Base-by-base conservation (phyloP, 2,797 vertebrate genomes). In the Chelon labrosus region DNA sequence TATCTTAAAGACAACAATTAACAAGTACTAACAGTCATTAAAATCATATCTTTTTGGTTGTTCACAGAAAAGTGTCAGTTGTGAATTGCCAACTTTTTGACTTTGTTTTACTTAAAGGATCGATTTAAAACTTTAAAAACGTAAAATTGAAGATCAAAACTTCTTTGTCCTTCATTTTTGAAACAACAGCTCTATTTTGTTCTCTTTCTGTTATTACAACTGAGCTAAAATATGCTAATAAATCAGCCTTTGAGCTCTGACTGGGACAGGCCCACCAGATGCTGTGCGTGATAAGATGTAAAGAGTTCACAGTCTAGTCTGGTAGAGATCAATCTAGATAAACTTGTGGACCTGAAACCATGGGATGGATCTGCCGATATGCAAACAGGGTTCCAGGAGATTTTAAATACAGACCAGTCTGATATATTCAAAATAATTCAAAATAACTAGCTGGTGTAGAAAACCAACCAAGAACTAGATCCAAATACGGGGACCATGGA, bases 81-180 rank as follows among this genome's bases (percentile, higher is more conserved):
- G 31, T 31, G 2, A 7, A 31, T 31, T 31, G 31, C 31, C 31
- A 55, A 55, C 49, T 46, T 69, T 86, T 70, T n/a, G 12, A 16
- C 51, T 12, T 72, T 5, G 13, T 13, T 25, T 61, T 82, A 83
- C 80, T 79, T 75, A 70, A 79, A 75, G 74, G 50, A 3, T n/a
- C 42, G 78, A 75, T 69, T 3, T 42, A 75, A 82, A 46, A 81
- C 84, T 75, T 57, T 70, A 20, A 22, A 22, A 22, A 22, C 22
- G 22, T 22, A 22, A 22, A 22, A 22, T 22, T 22, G 22, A 22
- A 22, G 22, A 22, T 22, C 22, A 22, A 22, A 22, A 22, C 22
- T 1, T 22, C 22, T 22, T 22, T 3, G 22, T 7, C 31, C 16
- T 56, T 12, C 17, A 25, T 44, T 69, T 57, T 54, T 17, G 2